Percentiles rank a stretch among this genome's conserved stretches.
Conservation (phyloP, 2,113 vertebrate species). For the Chaetorhynchus papuensis region DNA sequence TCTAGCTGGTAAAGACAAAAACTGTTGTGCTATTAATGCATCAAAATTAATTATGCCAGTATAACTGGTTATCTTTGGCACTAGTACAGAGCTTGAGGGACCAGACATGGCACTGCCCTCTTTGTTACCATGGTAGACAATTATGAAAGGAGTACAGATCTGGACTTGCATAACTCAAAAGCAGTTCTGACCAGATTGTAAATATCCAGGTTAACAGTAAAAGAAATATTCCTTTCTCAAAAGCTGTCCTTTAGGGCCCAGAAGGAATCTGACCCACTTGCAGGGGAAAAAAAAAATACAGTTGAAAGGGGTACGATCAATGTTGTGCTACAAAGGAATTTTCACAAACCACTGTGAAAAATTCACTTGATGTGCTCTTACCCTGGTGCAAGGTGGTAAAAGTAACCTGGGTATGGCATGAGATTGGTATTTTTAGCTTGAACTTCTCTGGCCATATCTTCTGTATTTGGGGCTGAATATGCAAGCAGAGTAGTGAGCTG, state of each 20-base stretch:
- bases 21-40: slow-evolving; percentile 3
- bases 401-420: not conserved
- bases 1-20: not conserved
- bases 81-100: slow-evolving; percentile 26
- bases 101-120: not conserved
- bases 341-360: not conserved
- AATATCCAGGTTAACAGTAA: slow-evolving; percentile 20
- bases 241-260: not conserved
- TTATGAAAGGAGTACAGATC: slow-evolving; percentile 48
- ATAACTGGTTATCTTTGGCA: slow-evolving; percentile 56
- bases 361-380: not conserved
- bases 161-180: slow-evolving; percentile 31
- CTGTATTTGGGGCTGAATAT: not conserved
- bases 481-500: not conserved
- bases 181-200: not conserved
- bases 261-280: not conserved
- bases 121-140: slow-evolving; percentile 11
- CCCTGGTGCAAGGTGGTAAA: not conserved
- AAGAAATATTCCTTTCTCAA: not conserved
- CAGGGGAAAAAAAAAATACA: not conserved
- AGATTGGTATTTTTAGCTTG: not conserved
- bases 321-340: not conserved
- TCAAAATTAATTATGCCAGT: slow-evolving; percentile 48
- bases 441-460: not conserved
- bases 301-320: not conserved